Evolutionary conservation across 2,888 invertebrate species (phyloP).

Genomic region (Tholera decimalis): DNA sequence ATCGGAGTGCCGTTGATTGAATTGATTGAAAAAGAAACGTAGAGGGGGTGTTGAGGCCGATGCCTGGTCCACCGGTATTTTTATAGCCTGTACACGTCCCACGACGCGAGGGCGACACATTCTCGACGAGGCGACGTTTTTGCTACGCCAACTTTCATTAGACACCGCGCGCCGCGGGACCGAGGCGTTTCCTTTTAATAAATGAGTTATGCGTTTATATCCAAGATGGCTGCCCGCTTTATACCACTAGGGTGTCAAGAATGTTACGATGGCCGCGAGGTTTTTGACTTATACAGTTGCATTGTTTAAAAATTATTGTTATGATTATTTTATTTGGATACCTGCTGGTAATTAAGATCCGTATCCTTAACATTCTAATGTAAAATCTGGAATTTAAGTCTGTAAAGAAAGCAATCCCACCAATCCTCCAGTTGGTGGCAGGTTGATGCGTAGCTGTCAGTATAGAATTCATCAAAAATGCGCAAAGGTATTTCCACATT

Average conservation of each 20-base stretch:
- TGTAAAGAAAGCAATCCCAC: conserved; percentile 41
- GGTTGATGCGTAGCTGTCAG: conserved; percentile 75
- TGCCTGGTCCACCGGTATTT: conserved; percentile 85
- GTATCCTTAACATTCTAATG: background rate
- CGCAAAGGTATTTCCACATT: conserved; percentile 79
- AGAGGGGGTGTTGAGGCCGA: conserved; percentile 76
- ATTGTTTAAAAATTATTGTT: conserved; percentile 59
- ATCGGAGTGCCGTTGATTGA: conserved; percentile 87
- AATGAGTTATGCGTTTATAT: conserved; percentile 89
- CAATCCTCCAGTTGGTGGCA: conserved; percentile 51
- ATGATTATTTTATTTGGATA: conserved; percentile 52
- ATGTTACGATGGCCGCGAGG: conserved; percentile 76
- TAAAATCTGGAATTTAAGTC: conserved; percentile 12
- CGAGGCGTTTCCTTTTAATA: conserved; percentile 88
- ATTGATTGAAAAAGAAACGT: conserved; percentile 89
- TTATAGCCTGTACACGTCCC: conserved; percentile 89
- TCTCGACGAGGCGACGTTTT: conserved; percentile 88
- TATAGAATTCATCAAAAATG: conserved; percentile 79
- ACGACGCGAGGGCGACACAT: conserved; percentile 90
- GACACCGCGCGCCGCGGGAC: conserved; percentile 85
- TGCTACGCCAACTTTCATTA: conserved; percentile 89
- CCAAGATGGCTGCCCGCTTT: conserved; percentile 84
- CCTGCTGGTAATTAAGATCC: conserved; percentile 19
- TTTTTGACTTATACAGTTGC: conserved; percentile 69
- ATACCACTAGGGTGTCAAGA: conserved; percentile 82